Evolutionary conservation across 2,888 invertebrate species (phyloP).

Genomic region (Oxycera nigricornis): DNA sequence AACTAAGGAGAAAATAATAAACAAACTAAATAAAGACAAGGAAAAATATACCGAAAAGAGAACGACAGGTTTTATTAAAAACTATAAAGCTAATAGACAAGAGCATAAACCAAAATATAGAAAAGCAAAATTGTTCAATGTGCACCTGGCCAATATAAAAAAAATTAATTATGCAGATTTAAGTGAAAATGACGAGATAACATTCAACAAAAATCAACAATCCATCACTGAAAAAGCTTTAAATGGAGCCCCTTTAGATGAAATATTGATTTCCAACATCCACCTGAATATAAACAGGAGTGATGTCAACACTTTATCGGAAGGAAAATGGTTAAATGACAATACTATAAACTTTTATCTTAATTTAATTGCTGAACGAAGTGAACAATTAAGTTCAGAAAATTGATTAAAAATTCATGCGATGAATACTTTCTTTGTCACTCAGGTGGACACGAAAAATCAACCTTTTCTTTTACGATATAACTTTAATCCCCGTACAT

Average conservation of each 20-base stretch:
- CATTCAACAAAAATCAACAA: background rate
- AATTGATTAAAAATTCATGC: background rate
- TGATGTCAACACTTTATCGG: background rate
- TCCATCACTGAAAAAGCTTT: background rate
- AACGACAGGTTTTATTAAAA: background rate
- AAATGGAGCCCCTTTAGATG: background rate
- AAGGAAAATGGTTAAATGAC: slow-evolving; percentile 23
- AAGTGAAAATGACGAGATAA: background rate
- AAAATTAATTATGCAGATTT: background rate
- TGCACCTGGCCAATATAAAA: slow-evolving; percentile 3
- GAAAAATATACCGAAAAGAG: background rate
- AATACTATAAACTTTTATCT: slow-evolving; percentile 29
- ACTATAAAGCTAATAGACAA: slow-evolving; percentile 3
- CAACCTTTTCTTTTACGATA: background rate
- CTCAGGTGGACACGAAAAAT: background rate
- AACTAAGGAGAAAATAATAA: background rate
- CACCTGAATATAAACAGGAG: background rate
- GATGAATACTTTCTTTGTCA: slow-evolving; percentile 19
- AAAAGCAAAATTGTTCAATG: slow-evolving; percentile 8
- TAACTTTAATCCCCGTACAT: background rate
- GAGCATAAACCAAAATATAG: slow-evolving; percentile 14
- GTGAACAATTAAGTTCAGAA: background rate
- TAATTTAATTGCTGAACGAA: slow-evolving; percentile 3
- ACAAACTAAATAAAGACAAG: background rate
- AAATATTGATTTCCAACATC: background rate